Evolutionary conservation across 2,797 vertebrate genomes (phyloP), one percentile per base, ranked within the genome.

Genomic region (Microctenopoma stevenorrisi): DNA sequence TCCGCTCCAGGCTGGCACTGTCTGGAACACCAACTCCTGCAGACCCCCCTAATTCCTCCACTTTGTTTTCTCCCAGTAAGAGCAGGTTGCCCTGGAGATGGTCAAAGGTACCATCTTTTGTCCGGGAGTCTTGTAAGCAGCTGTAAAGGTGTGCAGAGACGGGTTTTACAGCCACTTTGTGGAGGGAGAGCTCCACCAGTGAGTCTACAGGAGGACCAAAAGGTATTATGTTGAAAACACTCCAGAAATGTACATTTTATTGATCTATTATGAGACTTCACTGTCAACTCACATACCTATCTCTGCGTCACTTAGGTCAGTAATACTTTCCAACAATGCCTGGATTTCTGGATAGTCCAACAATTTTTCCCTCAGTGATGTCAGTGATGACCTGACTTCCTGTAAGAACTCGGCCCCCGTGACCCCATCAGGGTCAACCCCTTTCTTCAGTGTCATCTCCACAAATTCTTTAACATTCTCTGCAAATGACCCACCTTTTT

Each of bases 121-220:
- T 47, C 12, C 85, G 90, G 48, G 91, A 61, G 2, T 82, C 57
- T 63, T 77, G 92, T 16, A 97, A 93, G 65, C 86, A 92, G 37
- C 78, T 74, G 83, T 95, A 96, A 52, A 97, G 87, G 60, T 90
- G 87, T 0, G 87, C 16, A 44, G 86, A 88, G 58, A 96, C 67
- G 0, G 96, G 95, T 43, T 93, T 96, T 65, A 97, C 88, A 1
- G 96, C 88, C 48, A 95, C 94, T 70, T 94, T 95, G 86, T 95
- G 95, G 42, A 97, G 60, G 35, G 94, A 91, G 0, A 87, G 61
- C 85, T 97, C 96, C 38, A 97, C 64, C 68, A 95, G 76, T 0
- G 80, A 75, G 62, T 95, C 96, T 97, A 66, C 11, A 65, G 61
- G 33, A 68, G 18, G 1, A 10, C 33, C 3, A 3, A 49, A 54